A percentile compares a stretch with the other conserved stretches of the same genome.
phyloP scores from a whole-genome alignment of 2,797 vertebrate genomes.

The Arctocebus calabarensis region DNA sequence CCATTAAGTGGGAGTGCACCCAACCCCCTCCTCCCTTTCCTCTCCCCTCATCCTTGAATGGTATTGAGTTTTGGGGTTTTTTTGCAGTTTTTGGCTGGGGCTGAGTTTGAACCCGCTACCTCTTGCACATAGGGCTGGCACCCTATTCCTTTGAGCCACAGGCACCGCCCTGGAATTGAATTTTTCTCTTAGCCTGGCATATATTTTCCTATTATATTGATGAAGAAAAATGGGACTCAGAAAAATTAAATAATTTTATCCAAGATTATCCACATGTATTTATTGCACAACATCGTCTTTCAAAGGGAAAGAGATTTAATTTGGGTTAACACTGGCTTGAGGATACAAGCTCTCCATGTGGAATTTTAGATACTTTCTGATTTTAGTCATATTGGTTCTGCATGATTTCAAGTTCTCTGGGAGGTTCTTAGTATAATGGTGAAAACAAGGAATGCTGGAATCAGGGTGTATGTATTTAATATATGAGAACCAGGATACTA shows the following conservation, averaged over 20 bases:
- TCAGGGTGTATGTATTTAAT: neutral
- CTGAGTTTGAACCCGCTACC: too few relatives aligned
- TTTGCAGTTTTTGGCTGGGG: too few relatives aligned
- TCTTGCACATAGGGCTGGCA: too few relatives aligned
- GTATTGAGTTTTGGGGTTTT: too few relatives aligned
- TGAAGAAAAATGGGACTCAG: neutral
- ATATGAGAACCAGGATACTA: neutral
- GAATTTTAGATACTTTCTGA: neutral
- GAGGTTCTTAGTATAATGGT: neutral
- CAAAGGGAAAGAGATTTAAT: neutral
- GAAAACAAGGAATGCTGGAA: neutral
- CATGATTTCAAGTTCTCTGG: neutral
- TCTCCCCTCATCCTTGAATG: too few relatives aligned
- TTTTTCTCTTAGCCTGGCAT: too few relatives aligned
- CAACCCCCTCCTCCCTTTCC: too few relatives aligned
- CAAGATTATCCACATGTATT: neutral
- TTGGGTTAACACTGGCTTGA: neutral
- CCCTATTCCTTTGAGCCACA: too few relatives aligned
- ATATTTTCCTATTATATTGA: constrained; percentile 21
- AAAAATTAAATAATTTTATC: neutral
- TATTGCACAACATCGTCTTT: neutral
- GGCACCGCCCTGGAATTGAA: too few relatives aligned
- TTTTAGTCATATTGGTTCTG: neutral
- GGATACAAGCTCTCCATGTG: neutral
- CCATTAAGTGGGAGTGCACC: too few relatives aligned